Conservation (phyloP, 2,888 invertebrate genomes). For the Pyrochroa serraticornis region DNA sequence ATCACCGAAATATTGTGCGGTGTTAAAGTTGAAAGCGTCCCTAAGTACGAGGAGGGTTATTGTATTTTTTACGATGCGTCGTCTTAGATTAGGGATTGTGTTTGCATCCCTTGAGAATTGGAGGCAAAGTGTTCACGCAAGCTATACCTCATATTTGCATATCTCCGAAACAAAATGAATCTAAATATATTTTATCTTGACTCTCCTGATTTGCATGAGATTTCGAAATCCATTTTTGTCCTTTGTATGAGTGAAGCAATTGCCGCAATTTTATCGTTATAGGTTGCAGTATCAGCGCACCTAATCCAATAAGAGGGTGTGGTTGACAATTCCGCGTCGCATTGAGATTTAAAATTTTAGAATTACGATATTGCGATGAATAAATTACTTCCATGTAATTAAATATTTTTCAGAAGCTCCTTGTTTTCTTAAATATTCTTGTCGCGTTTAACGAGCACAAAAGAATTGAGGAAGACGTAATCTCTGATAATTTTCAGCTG, state of each 20-base stretch:
- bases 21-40: slow-evolving; percentile 13
- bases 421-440: slow-evolving; percentile 9
- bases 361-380: background rate
- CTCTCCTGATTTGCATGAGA: slow-evolving; percentile 42
- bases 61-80: slow-evolving; percentile 50
- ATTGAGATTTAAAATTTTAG: background rate
- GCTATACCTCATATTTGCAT: slow-evolving; percentile 55
- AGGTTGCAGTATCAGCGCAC: slow-evolving; percentile 5
- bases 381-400: slow-evolving; percentile 5
- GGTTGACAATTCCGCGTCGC: background rate
- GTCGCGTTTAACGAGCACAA: slow-evolving; percentile 11
- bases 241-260: slow-evolving; percentile 5
- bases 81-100: slow-evolving; percentile 48
- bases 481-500: slow-evolving; percentile 40
- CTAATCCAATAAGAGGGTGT: background rate
- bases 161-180: slow-evolving; percentile 49
- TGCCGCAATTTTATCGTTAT: slow-evolving; percentile 8
- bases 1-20: slow-evolving; percentile 3
- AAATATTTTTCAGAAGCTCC: slow-evolving; percentile 5
- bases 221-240: slow-evolving; percentile 27
- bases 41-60: slow-evolving; percentile 38
- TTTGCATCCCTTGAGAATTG: slow-evolving; percentile 46
- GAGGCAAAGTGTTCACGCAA: slow-evolving; percentile 49
- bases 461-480: slow-evolving; percentile 29
- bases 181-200: slow-evolving; percentile 54